A percentile compares a stretch with the other conserved stretches of the same genome.
Conservation (phyloP, 2,113 vertebrate genomes). For the Calyptommatus sinebrachiatus region DNA sequence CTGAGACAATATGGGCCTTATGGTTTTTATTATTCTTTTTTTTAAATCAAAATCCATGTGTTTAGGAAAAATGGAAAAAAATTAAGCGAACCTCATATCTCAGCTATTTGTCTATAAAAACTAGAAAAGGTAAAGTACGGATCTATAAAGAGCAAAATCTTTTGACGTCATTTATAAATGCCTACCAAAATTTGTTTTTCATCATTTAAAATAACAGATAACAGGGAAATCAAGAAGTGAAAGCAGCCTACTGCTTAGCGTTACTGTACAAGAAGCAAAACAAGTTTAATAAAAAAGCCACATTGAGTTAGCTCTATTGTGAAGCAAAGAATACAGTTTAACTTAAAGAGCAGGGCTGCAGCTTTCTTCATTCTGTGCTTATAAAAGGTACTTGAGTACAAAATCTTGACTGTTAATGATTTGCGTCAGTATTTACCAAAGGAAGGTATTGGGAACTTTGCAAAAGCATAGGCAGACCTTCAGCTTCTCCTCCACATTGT, state of each 20-base stretch:
- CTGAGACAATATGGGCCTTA: background rate
- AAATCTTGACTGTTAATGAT: slow-evolving; percentile 48
- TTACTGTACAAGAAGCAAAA: slow-evolving; percentile 35
- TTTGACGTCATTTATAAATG: background rate
- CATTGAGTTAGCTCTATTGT: slow-evolving; percentile 52
- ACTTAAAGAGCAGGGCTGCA: slow-evolving; percentile 51
- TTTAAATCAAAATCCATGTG: background rate
- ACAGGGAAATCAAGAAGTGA: background rate
- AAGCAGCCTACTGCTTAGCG: slow-evolving; percentile 19
- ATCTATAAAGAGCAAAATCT: background rate
- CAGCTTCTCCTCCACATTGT: slow-evolving; percentile 6
- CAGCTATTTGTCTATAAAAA: background rate
- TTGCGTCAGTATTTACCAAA: slow-evolving; percentile 33
- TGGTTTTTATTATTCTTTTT: background rate
- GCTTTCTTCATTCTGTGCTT: slow-evolving; percentile 47
- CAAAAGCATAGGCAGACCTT: slow-evolving; percentile 19
- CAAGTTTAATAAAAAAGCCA: slow-evolving; percentile 27
- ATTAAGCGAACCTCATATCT: background rate
- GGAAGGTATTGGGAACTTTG: slow-evolving; percentile 46
- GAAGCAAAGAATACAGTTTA: slow-evolving; percentile 48
- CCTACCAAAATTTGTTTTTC: background rate
- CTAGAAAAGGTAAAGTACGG: background rate
- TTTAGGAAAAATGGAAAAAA: background rate
- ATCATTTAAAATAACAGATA: background rate
- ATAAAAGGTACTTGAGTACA: slow-evolving; percentile 47